Percentiles rank a stretch among this genome's conserved stretches.
Evolutionary conservation across 2,797 vertebrate species (phyloP).

Genomic region (Labroides dimidiatus): DNA sequence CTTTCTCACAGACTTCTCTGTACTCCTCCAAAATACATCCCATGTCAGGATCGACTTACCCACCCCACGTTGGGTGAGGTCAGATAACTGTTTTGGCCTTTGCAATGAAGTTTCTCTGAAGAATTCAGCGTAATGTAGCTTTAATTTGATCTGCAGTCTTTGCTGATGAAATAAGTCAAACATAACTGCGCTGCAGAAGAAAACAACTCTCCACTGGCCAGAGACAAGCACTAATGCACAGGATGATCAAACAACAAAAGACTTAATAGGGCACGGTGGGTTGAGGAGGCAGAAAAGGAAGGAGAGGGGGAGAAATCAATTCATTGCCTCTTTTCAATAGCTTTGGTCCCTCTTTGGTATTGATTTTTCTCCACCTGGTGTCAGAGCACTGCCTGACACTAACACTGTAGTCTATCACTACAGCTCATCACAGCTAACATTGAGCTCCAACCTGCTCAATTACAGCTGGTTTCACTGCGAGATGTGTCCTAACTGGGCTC

Average conservation of each 20-base stretch:
- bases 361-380: neutral
- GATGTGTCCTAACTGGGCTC: neutral
- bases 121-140: neutral
- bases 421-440: slow-evolving; percentile 11
- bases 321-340: neutral
- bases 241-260: neutral
- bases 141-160: neutral
- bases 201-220: neutral
- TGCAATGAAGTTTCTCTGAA: neutral
- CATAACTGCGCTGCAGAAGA: neutral
- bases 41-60: no score
- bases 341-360: slow-evolving; percentile 10
- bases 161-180: neutral
- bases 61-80: no score
- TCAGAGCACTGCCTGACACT: slow-evolving; percentile 9
- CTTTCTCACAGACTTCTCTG: no score
- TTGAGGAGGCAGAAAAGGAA: neutral
- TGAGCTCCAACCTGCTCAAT: neutral
- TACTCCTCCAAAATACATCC: no score
- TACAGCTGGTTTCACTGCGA: neutral
- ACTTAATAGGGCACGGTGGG: neutral
- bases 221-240: neutral
- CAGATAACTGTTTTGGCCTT: neutral
- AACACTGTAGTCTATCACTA: slow-evolving; percentile 10
- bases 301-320: slow-evolving; percentile 1